Base-by-base conservation (phyloP, 1,140 invertebrate species). In the Pseudomyrmex sp. region DNA sequence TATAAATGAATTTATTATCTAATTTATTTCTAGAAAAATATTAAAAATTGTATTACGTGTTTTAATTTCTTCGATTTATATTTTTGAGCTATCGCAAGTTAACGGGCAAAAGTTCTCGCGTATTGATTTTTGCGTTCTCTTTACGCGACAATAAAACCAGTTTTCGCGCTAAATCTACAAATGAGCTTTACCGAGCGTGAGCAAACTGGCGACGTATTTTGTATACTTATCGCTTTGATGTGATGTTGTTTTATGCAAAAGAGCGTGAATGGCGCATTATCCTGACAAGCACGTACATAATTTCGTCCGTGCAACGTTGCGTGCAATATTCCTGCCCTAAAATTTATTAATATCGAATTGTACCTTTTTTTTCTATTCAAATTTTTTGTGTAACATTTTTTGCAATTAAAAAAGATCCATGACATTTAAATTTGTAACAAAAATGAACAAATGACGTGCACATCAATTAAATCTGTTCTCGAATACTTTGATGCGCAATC, bases 181-280 rank as follows among this genome's bases (percentile, higher is more conserved):
- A 66, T 76, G 48, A 18, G 5, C 2, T 76, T 18, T 15, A 12
- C 20, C 9, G 44, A 48, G 18, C 13, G 44, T 12, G 46, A 66
- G 12, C 50, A 56, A 65, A 76, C n/a, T 10, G 46, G 48, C 44
- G 44, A 76, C 10, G 26, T 65, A 48, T 76, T 76, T 63, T 13
- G 12, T 35, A 35, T 26, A 76, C 74, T 66, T 66, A 44, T 76
- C 18, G 46, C 12, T 56, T 44, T 77, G 52, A 76, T 44, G 61
- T 44, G 12, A 54, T 63, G 15, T 75, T 75, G 23, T 63, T 35
- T 77, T 68, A 66, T 68, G 62, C 75, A 77, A 77, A 77, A 26
- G n/a, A 66, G 26, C 18, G 15, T 76, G 23, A 35, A 12, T 18
- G 46, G 50, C 73, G 26, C n/a, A 66, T 77, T 10, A 23, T 2